Base-by-base conservation (phyloP, 2,797 vertebrate genomes). In the Enteromius thamalakanensis region DNA sequence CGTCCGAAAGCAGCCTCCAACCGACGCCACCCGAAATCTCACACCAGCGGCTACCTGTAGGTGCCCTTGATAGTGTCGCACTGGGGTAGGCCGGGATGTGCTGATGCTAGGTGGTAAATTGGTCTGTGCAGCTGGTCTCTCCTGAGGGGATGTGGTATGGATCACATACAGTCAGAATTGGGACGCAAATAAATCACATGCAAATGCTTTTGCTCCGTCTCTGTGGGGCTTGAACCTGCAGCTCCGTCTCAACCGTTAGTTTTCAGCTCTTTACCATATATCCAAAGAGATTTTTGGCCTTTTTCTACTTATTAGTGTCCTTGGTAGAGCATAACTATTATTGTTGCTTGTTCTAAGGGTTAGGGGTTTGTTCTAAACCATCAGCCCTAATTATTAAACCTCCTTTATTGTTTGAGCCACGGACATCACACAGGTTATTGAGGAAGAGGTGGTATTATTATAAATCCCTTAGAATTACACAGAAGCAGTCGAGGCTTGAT, bases 131-230 rank as follows among this genome's bases (percentile, higher is more conserved):
- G 82, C 87, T 81, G 83, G 29, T 62, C 78, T 81, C 69, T 84
- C 84, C 64, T 81, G 70, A 51, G 77, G 62, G 75, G 29, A 79
- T 49, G 53, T 85, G 71, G 45, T 87, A 88, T 88, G 76, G 80
- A 87, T 87, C 81, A 83, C 70, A 87, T 85, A 86, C 34, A 74
- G 65, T 76, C 49, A 49, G 84, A 86, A 86, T 42, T 88, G 82
- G 84, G 82, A 69, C 80, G 34, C 68, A 74, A 85, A 81, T 86
- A 87, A 85, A 86, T 87, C 86, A 86, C 68, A 60, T 45, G n/a
- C 51, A 65, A 77, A 82, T 65, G 47, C 72, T 8, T 42, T 76
- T 0, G 75, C 86, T 68, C 10, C 0, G 17, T 32, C 62, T 76
- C 72, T 67, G 49, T 23, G 15, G n/a, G 34, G 11, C 71, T 55